Conservation (phyloP, 2,113 vertebrate genomes). For the Podilymbus podiceps region DNA sequence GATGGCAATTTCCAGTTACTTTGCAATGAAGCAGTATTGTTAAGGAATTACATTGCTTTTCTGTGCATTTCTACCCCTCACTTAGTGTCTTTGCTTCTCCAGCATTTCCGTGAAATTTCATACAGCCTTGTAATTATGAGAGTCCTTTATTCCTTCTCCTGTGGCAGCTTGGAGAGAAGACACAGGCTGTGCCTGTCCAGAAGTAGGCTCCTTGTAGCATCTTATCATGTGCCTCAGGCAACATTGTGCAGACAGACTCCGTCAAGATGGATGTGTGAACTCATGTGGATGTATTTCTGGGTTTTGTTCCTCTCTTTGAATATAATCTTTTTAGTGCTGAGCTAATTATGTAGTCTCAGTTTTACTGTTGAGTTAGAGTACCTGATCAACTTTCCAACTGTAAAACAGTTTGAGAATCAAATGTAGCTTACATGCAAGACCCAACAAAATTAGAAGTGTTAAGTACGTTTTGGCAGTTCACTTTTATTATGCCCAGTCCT, state of each 20-base stretch:
- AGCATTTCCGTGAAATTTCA: neutral
- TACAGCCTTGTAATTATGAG: neutral
- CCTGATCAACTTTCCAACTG: constrained; percentile 80
- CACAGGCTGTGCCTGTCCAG: constrained; percentile 12
- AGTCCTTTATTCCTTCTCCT: neutral
- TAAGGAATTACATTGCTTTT: neutral
- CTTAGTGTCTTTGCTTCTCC: neutral
- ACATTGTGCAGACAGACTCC: constrained; percentile 32
- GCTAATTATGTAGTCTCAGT: constrained; percentile 80
- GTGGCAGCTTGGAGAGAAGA: neutral
- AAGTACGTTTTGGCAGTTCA: constrained; percentile 94
- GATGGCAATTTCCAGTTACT: neutral
- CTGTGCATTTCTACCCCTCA: neutral
- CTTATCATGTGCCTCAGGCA: constrained; percentile 44
- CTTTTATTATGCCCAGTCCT: constrained; percentile 90
- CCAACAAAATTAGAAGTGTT: constrained; percentile 90
- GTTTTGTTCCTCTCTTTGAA: constrained; percentile 67
- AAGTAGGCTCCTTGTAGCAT: constrained; percentile 24
- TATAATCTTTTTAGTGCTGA: constrained; percentile 72
- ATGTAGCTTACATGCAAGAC: constrained; percentile 80
- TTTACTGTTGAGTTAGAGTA: constrained; percentile 79
- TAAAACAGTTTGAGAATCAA: constrained; percentile 83
- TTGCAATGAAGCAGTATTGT: neutral
- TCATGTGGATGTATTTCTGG: constrained; percentile 68
- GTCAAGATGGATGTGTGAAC: constrained; percentile 55